Evolutionary conservation across 2,113 vertebrate species (phyloP).

Genomic region (Calypte anna): DNA sequence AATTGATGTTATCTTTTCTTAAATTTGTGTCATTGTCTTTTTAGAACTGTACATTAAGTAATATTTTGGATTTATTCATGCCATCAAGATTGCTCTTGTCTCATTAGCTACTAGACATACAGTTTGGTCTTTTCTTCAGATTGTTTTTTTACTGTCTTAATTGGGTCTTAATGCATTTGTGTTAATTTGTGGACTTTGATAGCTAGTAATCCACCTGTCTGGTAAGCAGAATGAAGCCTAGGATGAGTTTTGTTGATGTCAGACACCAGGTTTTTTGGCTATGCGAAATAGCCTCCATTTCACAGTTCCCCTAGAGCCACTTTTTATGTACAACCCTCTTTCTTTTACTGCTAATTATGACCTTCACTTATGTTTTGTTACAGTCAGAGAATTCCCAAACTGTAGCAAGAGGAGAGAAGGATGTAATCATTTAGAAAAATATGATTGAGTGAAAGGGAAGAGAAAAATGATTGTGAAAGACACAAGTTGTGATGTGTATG

Average conservation of each 20-base stretch:
- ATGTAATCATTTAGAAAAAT: constrained; percentile 60
- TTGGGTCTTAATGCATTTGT: background rate
- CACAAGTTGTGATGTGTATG: constrained; percentile 54
- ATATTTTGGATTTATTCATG: background rate
- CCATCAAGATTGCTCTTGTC: background rate
- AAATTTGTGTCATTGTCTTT: fast-evolving
- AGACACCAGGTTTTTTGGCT: constrained; percentile 30
- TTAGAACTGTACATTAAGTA: background rate
- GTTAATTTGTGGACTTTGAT: background rate
- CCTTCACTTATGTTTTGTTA: constrained; percentile 41
- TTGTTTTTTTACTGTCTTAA: background rate
- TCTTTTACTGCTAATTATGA: constrained; percentile 60
- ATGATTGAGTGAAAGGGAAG: constrained; percentile 45
- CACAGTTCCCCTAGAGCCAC: constrained; percentile 5
- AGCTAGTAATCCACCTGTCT: background rate
- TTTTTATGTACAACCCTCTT: constrained; percentile 36
- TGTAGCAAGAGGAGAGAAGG: constrained; percentile 26
- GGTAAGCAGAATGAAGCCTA: background rate
- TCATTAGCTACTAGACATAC: background rate
- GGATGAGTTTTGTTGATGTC: constrained; percentile 48
- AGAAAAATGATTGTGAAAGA: background rate
- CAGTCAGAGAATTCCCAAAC: constrained; percentile 46
- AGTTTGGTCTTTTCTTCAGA: background rate
- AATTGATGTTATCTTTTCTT: background rate
- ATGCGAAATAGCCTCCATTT: constrained; percentile 60